A percentile compares a stretch with the other conserved stretches of the same genome.
Conservation (phyloP, 2,888 invertebrate species). For the Heliconius charithonia region DNA sequence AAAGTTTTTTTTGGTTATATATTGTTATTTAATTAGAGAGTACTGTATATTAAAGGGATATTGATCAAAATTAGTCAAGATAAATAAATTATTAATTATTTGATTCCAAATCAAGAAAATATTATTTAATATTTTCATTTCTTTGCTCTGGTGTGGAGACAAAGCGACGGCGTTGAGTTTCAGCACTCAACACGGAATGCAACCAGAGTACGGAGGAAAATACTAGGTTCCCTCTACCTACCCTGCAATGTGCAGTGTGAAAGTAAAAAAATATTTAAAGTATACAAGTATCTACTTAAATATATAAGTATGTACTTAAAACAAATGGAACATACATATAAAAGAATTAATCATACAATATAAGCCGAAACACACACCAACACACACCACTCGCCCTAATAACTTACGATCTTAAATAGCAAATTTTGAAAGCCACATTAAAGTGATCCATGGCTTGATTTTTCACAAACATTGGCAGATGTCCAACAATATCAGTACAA, state of each 20-base stretch:
- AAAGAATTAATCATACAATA: constrained; percentile 8
- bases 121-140: too few species aligned
- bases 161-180: too few species aligned
- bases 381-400: constrained; percentile 33
- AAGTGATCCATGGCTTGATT: constrained; percentile 43
- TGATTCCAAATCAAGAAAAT: too few species aligned
- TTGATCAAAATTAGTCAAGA: too few species aligned
- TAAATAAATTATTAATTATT: too few species aligned
- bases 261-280: not conserved
- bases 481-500: constrained; percentile 45
- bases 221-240: not conserved
- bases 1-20: not conserved
- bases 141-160: too few species aligned
- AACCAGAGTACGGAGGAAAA: too few species aligned
- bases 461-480: constrained; percentile 44
- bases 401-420: constrained; percentile 34
- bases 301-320: not conserved
- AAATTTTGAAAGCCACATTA: constrained; percentile 43
- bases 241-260: not conserved
- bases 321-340: not conserved
- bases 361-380: constrained; percentile 7
- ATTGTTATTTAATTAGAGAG: not conserved
- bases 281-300: not conserved
- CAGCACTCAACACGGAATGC: too few species aligned
- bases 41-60: not conserved